A percentile compares a stretch with the other conserved stretches of the same genome.
These are phyloP conservation scores for Polydrusus tereticollis DNA, from an alignment of 2,888 invertebrate species.

Conservation along the genomic window DNA sequence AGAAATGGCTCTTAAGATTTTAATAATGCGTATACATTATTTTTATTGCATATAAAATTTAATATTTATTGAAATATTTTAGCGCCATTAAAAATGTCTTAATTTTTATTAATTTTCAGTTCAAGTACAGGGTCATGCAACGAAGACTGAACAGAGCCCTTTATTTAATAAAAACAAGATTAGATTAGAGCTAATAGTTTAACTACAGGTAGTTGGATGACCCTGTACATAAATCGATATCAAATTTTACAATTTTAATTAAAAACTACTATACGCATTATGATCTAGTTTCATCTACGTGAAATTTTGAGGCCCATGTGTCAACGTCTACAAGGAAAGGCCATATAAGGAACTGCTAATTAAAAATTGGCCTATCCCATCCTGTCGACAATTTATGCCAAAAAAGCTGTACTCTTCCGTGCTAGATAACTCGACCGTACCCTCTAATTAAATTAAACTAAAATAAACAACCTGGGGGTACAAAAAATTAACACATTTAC, in stretches of 20 bases:
- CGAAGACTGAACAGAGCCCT: too few species aligned
- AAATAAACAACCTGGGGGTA: constrained; percentile 34
- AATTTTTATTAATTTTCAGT: background rate
- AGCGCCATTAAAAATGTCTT: constrained; percentile 9
- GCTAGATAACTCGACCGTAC: constrained; percentile 18
- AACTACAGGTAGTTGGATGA: too few species aligned
- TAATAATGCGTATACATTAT: background rate
- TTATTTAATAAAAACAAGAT: too few species aligned
- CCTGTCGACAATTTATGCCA: constrained; percentile 10
- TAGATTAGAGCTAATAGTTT: too few species aligned
- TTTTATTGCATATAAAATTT: background rate
- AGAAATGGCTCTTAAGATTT: constrained; percentile 9
- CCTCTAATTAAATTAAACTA: constrained; percentile 21
- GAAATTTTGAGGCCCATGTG: too few species aligned
- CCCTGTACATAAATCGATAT: too few species aligned
- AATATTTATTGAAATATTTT: constrained; percentile 6
- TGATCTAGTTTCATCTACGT: too few species aligned
- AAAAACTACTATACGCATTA: too few species aligned
- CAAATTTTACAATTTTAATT: too few species aligned
- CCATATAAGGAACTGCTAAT: background rate
- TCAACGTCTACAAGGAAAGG: background rate
- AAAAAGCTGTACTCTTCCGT: constrained; percentile 22
- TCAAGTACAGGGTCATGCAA: too few species aligned
- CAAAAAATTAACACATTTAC: constrained; percentile 39
- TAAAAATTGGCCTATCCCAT: constrained; percentile 1